Conservation (phyloP, 2,113 vertebrate species). For the Chaenogobius annularis region DNA sequence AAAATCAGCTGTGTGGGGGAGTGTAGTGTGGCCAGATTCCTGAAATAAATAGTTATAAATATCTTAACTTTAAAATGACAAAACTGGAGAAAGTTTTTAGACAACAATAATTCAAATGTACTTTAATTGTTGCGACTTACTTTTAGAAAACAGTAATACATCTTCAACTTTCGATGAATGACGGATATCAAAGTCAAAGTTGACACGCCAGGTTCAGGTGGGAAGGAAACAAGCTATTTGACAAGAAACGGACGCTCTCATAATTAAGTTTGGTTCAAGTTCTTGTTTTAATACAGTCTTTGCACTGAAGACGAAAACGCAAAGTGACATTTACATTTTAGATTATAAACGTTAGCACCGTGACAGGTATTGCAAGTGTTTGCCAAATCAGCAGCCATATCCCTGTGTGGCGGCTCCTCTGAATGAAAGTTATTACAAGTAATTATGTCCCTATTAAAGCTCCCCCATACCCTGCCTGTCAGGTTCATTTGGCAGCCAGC, state of each 20-base stretch:
- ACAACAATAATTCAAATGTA: neutral
- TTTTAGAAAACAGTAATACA: neutral
- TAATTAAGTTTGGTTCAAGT: neutral
- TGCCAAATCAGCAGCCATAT: slow-evolving; percentile 4
- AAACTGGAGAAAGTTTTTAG: neutral
- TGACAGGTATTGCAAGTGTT: neutral
- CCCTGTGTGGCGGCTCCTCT: neutral
- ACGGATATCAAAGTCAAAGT: neutral
- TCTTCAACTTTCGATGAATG: neutral
- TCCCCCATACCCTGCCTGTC: slow-evolving; percentile 3
- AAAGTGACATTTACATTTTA: slow-evolving; percentile 13
- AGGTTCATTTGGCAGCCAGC: slow-evolving; percentile 11
- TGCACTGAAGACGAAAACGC: neutral
- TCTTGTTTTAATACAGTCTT: neutral
- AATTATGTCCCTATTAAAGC: slow-evolving; percentile 9
- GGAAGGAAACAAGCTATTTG: neutral
- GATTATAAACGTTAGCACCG: neutral
- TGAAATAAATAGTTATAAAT: neutral
- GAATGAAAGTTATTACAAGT: slow-evolving; percentile 12
- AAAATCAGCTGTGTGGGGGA: neutral
- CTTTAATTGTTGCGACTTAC: neutral
- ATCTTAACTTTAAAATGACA: neutral
- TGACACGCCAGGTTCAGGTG: neutral
- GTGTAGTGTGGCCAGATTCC: neutral
- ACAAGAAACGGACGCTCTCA: neutral